Conservation (phyloP, 2,888 invertebrate species). For the Drosophila quinaria region DNA sequence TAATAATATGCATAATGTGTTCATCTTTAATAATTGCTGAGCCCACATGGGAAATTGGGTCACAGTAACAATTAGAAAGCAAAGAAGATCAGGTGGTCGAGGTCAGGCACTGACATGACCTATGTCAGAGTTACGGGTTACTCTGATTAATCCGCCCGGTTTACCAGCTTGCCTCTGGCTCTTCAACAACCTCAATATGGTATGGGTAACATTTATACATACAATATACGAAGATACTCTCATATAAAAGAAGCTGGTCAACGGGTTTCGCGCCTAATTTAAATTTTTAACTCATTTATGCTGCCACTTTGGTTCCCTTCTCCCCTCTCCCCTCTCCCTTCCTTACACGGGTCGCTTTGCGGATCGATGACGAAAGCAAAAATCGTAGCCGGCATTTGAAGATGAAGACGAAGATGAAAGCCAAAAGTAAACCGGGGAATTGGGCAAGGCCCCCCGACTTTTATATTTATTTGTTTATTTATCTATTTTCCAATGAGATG, state of each 20-base stretch:
- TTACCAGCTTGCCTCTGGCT: conserved; percentile 11
- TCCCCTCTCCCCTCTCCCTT: neutral
- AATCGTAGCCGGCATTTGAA: conserved; percentile 18
- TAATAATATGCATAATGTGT: too few species aligned
- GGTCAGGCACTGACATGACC: conserved; percentile 50
- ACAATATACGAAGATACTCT: neutral
- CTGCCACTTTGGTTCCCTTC: conserved; percentile 5
- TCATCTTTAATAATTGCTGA: neutral
- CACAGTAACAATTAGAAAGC: conserved; percentile 33
- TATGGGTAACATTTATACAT: neutral
- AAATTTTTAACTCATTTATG: conserved; percentile 49
- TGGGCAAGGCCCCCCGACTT: conserved; percentile 54
- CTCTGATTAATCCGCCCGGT: conserved; percentile 20
- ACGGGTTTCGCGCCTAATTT: conserved; percentile 57
- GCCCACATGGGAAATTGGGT: conserved; percentile 10
- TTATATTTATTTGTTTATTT: too few species aligned
- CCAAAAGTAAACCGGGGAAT: conserved; percentile 35
- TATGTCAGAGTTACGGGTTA: conserved; percentile 30
- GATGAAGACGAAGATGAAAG: conserved; percentile 61
- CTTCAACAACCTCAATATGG: conserved; percentile 11
- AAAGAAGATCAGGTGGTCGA: conserved; percentile 23
- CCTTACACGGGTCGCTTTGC: conserved; percentile 29
- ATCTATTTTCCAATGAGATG: neutral
- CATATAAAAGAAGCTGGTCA: conserved; percentile 23
- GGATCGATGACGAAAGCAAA: conserved; percentile 71